These are phyloP conservation scores for Eucera pruinosa DNA, from an alignment of 2,888 invertebrate genomes.

Conservation along the genomic window DNA sequence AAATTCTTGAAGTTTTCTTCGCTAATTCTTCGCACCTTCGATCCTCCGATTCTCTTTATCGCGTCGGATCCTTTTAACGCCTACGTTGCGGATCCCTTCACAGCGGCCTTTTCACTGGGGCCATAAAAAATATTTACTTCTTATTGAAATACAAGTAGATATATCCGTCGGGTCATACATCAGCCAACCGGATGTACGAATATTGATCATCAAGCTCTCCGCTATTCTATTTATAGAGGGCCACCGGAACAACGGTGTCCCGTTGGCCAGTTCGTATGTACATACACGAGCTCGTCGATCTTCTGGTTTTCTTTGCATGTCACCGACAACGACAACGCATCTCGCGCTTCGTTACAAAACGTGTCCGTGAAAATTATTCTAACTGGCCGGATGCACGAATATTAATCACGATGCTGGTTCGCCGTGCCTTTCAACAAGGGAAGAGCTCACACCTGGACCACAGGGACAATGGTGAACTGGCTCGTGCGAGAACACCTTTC, in stretches of 20 bases:
- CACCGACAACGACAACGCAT: constrained; percentile 41
- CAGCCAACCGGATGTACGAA: constrained; percentile 61
- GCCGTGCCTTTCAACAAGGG: constrained; percentile 13
- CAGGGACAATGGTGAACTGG: constrained; percentile 29
- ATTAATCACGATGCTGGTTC: constrained; percentile 42
- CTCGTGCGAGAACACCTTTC: constrained; percentile 5
- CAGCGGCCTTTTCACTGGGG: not conserved
- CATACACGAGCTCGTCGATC: constrained; percentile 40
- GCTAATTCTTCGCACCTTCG: no score
- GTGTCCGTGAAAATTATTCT: constrained; percentile 35
- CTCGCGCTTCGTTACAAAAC: constrained; percentile 24
- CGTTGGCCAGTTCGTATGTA: constrained; percentile 55
- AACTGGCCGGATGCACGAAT: constrained; percentile 33
- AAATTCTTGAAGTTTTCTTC: no score
- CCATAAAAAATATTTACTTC: constrained; percentile 48
- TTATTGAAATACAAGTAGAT: constrained; percentile 54
- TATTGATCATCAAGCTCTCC: constrained; percentile 65
- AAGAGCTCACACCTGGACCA: constrained; percentile 32
- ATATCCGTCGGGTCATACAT: constrained; percentile 58
- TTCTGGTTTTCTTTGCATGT: constrained; percentile 62
- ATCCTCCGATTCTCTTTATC: no score
- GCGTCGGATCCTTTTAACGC: not conserved
- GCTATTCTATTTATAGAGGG: constrained; percentile 61
- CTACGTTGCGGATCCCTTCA: no score
- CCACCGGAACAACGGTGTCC: constrained; percentile 64